These are phyloP conservation scores for Dendrocopos noguchii DNA, from an alignment of 2,113 vertebrate species.

Conservation along the genomic window DNA sequence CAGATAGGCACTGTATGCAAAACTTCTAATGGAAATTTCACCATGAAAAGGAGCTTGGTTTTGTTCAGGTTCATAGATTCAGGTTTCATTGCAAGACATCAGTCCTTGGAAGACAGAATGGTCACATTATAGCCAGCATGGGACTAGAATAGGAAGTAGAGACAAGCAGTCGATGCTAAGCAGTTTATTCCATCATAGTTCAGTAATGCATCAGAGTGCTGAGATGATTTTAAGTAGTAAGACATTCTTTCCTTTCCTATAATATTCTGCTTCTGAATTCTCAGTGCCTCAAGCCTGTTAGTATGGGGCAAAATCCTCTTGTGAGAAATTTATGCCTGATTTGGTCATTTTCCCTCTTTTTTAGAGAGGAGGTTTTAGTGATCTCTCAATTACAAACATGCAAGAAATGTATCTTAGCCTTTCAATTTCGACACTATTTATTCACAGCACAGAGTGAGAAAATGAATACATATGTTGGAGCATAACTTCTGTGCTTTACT, in stretches of 20 bases:
- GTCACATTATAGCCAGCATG: neutral
- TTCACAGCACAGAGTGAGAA: neutral
- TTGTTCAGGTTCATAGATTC: neutral
- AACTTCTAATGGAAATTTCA: neutral
- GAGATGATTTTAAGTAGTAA: rapidly evolving
- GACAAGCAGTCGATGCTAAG: neutral
- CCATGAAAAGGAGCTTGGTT: neutral
- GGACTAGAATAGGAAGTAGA: neutral
- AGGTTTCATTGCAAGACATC: neutral
- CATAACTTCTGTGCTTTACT: neutral
- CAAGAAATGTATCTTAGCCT: neutral
- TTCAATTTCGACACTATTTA: neutral
- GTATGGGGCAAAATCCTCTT: too few species aligned
- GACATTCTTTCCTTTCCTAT: neutral
- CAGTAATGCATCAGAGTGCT: neutral
- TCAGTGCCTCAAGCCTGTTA: neutral
- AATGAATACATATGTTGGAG: neutral
- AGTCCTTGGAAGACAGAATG: neutral
- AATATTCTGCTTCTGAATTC: neutral
- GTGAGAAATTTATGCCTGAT: too few species aligned
- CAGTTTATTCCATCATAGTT: neutral
- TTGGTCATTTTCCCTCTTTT: neutral
- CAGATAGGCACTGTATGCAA: neutral
- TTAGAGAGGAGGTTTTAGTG: neutral
- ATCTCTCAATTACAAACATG: neutral